Percentiles rank a stretch among this genome's conserved stretches.
Conservation (phyloP, 2,888 invertebrate species). For the Miltochrista miniata region DNA sequence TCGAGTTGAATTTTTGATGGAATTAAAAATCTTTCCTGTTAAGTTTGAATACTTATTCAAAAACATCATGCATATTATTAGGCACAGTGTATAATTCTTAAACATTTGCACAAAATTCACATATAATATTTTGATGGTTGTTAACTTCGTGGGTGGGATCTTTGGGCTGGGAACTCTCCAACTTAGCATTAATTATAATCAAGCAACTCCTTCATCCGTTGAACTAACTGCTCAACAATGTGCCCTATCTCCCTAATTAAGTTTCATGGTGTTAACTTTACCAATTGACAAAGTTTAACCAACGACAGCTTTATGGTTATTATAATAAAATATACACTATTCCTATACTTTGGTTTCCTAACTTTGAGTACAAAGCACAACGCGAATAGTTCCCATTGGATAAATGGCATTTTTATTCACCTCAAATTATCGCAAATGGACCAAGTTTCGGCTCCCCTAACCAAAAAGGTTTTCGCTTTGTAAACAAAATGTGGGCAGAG, state of each 20-base stretch:
- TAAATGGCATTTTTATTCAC: constrained; percentile 37
- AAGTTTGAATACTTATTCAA: neutral
- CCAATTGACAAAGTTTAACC: constrained; percentile 9
- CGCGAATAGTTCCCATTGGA: too few relatives aligned
- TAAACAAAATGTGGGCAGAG: constrained; percentile 51
- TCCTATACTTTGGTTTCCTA: neutral
- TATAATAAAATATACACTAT: neutral
- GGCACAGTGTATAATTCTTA: constrained; percentile 4
- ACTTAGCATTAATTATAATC: constrained; percentile 42
- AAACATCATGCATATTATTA: neutral
- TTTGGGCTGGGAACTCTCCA: constrained; percentile 45
- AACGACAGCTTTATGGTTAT: constrained; percentile 10
- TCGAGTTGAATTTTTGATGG: too few relatives aligned
- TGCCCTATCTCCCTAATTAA: constrained; percentile 62
- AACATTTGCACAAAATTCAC: constrained; percentile 31
- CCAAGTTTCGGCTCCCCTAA: constrained; percentile 47
- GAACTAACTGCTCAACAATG: constrained; percentile 53
- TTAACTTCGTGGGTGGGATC: constrained; percentile 42
- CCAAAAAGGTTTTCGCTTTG: constrained; percentile 56
- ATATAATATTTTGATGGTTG: constrained; percentile 42
- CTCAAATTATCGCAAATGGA: constrained; percentile 46
- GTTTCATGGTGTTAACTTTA: constrained; percentile 38
- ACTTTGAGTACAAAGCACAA: neutral
- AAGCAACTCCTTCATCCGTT: constrained; percentile 28
- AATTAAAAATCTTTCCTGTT: too few relatives aligned